Percentiles rank a stretch among this genome's conserved stretches.
These are phyloP conservation scores for Odobenus rosmarus DNA, from an alignment of 2,113 vertebrate species.

Conservation along the genomic window DNA sequence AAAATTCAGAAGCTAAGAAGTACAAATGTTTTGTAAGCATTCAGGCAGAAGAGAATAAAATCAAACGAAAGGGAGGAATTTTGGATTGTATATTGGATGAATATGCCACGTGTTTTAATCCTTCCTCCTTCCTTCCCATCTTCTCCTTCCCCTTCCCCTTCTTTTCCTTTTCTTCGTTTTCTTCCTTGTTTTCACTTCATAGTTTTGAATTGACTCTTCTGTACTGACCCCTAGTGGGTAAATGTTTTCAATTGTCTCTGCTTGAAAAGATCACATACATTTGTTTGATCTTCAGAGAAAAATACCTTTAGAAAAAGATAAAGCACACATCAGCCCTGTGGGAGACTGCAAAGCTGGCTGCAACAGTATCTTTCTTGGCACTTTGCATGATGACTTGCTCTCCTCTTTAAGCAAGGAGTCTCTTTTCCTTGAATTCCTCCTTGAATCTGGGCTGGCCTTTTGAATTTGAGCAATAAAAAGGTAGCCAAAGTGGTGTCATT, in stretches of 20 bases:
- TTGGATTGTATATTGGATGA: not conserved
- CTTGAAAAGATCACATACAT: not conserved
- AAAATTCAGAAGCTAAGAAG: not conserved
- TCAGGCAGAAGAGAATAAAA: not conserved
- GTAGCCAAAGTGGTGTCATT: not conserved
- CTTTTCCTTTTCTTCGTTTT: not conserved
- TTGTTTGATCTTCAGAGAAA: not conserved
- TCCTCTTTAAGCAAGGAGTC: not conserved
- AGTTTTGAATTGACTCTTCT: not conserved
- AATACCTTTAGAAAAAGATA: not conserved
- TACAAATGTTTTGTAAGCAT: not conserved
- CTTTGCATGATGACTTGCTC: not conserved
- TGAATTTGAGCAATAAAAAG: not conserved
- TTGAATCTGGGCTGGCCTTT: too few species aligned
- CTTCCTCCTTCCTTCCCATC: too few species aligned
- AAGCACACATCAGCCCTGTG: not conserved
- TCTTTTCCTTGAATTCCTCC: not conserved
- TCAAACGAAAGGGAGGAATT: not conserved
- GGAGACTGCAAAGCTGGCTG: not conserved
- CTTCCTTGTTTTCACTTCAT: not conserved
- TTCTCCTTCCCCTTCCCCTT: fast-evolving
- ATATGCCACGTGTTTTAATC: not conserved
- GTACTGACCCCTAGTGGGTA: not conserved
- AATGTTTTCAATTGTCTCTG: not conserved
- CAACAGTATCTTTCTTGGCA: not conserved